Conservation (phyloP, 2,113 vertebrate genomes). For the Butastur rufipennis region DNA sequence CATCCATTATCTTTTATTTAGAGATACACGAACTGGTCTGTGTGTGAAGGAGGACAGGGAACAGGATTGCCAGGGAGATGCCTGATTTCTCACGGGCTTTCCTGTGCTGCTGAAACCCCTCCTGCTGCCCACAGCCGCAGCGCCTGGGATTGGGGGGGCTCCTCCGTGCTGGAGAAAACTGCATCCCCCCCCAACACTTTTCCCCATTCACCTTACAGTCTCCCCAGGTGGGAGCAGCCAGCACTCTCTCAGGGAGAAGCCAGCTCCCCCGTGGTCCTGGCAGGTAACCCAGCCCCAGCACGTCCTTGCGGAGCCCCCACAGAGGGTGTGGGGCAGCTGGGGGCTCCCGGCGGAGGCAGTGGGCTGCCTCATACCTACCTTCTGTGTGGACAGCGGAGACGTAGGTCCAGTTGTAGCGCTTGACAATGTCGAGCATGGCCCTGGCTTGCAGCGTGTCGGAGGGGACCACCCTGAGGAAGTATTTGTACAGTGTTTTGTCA, state of each 20-base stretch:
- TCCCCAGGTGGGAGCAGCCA: neutral
- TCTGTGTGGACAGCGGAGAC: slow-evolving; percentile 98
- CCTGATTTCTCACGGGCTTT: neutral
- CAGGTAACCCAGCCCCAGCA: neutral
- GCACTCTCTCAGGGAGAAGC: neutral
- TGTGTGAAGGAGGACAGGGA: neutral
- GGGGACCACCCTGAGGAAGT: slow-evolving; percentile 95
- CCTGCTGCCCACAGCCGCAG: neutral
- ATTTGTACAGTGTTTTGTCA: slow-evolving; percentile 97
- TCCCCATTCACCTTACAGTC: neutral
- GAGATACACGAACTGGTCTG: neutral
- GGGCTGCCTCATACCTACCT: slow-evolving; percentile 78
- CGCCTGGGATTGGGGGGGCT: neutral
- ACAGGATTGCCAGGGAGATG: neutral
- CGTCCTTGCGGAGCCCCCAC: neutral
- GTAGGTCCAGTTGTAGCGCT: slow-evolving; percentile 98
- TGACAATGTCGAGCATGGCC: slow-evolving; percentile 97
- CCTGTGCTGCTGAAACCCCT: neutral
- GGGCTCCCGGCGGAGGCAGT: no score
- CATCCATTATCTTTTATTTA: neutral
- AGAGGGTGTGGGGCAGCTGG: neutral
- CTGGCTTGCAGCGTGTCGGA: slow-evolving; percentile 95
- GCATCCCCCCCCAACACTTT: neutral
- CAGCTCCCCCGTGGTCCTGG: neutral
- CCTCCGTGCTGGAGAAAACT: neutral